phyloP scores from a whole-genome alignment of 1,140 invertebrate species.

The Drosophila lacteicornis region DNA sequence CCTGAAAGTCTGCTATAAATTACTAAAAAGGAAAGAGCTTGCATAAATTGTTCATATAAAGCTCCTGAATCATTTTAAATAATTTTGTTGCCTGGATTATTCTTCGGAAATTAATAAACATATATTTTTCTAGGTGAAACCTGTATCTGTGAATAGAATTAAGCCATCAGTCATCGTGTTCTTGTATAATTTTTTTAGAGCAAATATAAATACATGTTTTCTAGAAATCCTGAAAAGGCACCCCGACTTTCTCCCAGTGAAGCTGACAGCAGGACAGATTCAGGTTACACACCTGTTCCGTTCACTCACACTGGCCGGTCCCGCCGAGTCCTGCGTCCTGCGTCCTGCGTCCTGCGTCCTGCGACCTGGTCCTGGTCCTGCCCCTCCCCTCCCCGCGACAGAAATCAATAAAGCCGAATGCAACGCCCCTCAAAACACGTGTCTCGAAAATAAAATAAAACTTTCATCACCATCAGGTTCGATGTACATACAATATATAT shows the following conservation, averaged over 20 bases:
- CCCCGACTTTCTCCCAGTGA: slow-evolving; percentile 6
- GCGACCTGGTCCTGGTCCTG: too few species aligned
- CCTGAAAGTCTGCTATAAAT: not conserved
- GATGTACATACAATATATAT: slow-evolving; percentile 7
- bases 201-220: too few species aligned
- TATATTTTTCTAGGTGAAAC: too few species aligned
- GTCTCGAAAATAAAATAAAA: slow-evolving; percentile 8
- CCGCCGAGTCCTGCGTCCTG: slow-evolving; percentile 2
- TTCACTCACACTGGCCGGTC: slow-evolving; percentile 30
- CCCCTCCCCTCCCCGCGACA: not conserved
- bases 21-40: too few species aligned
- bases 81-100: too few species aligned
- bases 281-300: slow-evolving; percentile 65
- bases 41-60: too few species aligned
- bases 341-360: not conserved
- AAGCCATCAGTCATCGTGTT: not conserved
- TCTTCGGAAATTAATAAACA: too few species aligned
- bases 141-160: not conserved
- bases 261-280: slow-evolving; percentile 39
- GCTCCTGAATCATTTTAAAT: too few species aligned
- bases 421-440: slow-evolving; percentile 20
- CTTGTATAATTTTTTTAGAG: not conserved
- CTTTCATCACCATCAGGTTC: slow-evolving; percentile 11
- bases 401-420: slow-evolving; percentile 23
- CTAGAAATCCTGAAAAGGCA: too few species aligned